Conservation (phyloP, 2,797 vertebrate species). For the Vireo griseus region DNA sequence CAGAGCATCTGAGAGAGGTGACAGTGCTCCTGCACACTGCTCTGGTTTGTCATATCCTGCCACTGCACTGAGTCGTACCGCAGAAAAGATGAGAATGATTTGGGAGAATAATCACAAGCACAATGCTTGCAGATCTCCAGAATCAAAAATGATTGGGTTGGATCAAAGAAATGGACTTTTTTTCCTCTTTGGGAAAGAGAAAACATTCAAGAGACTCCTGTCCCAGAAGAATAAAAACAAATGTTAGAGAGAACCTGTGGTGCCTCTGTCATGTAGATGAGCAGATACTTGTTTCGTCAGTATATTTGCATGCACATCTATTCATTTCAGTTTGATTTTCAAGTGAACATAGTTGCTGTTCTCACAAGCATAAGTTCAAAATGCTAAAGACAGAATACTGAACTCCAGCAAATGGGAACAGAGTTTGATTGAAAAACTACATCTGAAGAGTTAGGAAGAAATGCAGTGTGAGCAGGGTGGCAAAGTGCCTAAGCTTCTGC, state of each 20-base stretch:
- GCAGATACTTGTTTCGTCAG: background rate
- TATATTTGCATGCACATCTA: background rate
- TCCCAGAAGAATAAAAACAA: background rate
- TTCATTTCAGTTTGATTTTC: background rate
- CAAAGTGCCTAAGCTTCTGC: background rate
- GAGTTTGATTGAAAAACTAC: background rate
- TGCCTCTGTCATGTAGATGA: background rate
- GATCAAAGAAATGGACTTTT: background rate
- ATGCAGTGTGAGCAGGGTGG: background rate
- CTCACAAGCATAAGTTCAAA: background rate
- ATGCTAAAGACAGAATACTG: background rate
- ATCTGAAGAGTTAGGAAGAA: background rate
- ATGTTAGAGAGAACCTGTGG: background rate
- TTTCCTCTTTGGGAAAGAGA: background rate
- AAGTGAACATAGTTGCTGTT: background rate
- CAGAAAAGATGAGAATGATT: background rate
- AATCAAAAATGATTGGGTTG: background rate
- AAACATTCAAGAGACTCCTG: background rate
- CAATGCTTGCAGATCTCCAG: background rate
- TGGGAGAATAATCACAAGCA: background rate
- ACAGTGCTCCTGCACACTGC: fast-evolving
- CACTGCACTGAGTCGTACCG: background rate
- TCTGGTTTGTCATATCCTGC: background rate
- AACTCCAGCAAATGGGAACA: background rate
- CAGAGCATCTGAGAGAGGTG: background rate